phyloP scores from a whole-genome alignment of 2,113 vertebrate genomes.

The Hippocampus mohnikei region DNA sequence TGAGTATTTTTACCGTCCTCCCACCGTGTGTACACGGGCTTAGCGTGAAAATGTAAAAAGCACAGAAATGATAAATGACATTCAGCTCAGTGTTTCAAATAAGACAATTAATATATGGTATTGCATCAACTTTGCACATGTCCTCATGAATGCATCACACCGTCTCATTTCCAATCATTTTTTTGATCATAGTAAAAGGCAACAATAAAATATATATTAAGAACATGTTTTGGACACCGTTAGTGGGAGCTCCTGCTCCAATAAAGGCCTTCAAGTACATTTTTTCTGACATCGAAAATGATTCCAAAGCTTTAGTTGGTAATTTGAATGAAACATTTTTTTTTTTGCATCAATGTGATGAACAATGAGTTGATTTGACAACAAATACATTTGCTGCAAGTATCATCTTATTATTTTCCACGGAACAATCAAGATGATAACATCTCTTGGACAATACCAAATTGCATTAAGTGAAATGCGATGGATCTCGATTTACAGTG shows the following conservation, averaged over 20 bases:
- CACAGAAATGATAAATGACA: constrained; percentile 3
- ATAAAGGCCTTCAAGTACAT: constrained; percentile 2
- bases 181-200: constrained; percentile 31
- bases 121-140: background rate
- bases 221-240: constrained; percentile 1
- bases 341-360: constrained; percentile 4
- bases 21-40: background rate
- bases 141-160: constrained; percentile 1
- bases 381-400: background rate
- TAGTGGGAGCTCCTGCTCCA: background rate
- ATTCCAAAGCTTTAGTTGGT: background rate
- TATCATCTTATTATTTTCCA: background rate
- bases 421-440: background rate
- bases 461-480: background rate
- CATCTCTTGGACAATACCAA: background rate
- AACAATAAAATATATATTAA: constrained; percentile 9
- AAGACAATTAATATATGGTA: background rate
- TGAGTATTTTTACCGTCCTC: no score
- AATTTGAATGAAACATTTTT: background rate
- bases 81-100: constrained; percentile 5
- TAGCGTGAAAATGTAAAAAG: constrained; percentile 25
- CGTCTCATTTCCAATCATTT: background rate
- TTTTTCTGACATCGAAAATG: background rate
- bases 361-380: constrained; percentile 7
- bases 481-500: background rate